phyloP scores from a whole-genome alignment of 2,113 vertebrate genomes.

The Cyanocitta stelleri region DNA sequence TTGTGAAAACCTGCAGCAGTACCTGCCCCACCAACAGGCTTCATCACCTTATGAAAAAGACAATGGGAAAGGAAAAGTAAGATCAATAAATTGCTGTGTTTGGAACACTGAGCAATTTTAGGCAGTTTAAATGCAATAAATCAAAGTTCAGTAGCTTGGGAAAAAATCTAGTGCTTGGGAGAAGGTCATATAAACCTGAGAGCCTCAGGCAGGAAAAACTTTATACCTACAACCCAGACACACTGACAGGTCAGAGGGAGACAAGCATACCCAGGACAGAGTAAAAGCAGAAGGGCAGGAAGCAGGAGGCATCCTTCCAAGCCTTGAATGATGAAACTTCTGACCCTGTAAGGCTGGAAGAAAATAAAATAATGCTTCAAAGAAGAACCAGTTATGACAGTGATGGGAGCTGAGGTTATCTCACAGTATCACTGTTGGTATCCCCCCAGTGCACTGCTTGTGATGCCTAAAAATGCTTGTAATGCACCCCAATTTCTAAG shows the following conservation, averaged over 20 bases:
- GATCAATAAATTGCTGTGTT: background rate
- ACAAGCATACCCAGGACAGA: background rate
- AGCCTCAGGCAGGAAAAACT: background rate
- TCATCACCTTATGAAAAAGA: background rate
- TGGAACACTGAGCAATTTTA: background rate
- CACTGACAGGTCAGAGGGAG: background rate
- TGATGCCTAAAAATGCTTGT: background rate
- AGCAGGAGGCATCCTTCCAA: background rate
- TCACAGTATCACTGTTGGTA: background rate
- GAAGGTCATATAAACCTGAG: background rate
- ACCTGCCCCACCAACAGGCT: background rate
- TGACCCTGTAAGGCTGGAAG: background rate
- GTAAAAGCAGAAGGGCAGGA: background rate
- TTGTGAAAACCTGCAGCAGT: background rate
- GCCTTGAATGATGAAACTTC: background rate
- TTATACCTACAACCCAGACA: background rate
- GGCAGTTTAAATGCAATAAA: constrained; percentile 1
- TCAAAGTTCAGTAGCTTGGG: background rate
- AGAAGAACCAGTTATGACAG: background rate
- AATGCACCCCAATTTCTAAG: background rate
- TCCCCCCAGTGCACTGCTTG: background rate
- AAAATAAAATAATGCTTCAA: background rate
- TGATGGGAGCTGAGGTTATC: background rate
- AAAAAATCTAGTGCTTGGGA: background rate
- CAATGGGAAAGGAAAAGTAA: background rate